phyloP scores from a whole-genome alignment of 1,140 invertebrate genomes.

The Ceratosolen solmsi region DNA sequence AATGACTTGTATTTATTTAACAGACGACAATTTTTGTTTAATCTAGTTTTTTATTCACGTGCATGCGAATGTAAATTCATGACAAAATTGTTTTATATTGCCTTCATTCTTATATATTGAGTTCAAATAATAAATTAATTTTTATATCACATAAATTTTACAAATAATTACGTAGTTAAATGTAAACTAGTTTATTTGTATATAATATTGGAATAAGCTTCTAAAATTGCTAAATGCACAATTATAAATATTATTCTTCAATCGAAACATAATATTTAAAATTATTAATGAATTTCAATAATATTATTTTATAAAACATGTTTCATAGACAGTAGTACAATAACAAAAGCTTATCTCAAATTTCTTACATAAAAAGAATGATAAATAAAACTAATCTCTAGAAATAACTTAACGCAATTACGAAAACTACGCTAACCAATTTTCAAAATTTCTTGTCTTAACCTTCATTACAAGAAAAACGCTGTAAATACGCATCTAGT shows the following conservation, averaged over 20 bases:
- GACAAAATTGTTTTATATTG: not conserved
- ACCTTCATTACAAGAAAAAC: not conserved
- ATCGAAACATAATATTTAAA: not conserved
- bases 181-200: too few relatives aligned
- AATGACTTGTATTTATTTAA: too few relatives aligned
- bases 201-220: too few relatives aligned
- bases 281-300: not conserved
- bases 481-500: not conserved
- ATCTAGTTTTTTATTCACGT: too few relatives aligned
- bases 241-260: too few relatives aligned
- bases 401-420: not conserved
- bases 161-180: too few relatives aligned
- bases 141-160: too few relatives aligned
- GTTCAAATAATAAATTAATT: too few relatives aligned
- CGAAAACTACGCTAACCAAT: not conserved
- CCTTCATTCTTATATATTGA: too few relatives aligned
- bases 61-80: not conserved
- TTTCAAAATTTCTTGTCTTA: not conserved
- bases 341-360: not conserved
- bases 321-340: not conserved
- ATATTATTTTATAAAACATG: not conserved
- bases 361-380: not conserved
- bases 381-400: constrained; percentile 23
- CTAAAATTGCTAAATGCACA: too few relatives aligned
- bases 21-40: too few relatives aligned